A percentile compares a stretch with the other conserved stretches of the same genome.
These are phyloP conservation scores for Adelognathus sp. DNA, from an alignment of 2,888 invertebrate species.

Conservation along the genomic window DNA sequence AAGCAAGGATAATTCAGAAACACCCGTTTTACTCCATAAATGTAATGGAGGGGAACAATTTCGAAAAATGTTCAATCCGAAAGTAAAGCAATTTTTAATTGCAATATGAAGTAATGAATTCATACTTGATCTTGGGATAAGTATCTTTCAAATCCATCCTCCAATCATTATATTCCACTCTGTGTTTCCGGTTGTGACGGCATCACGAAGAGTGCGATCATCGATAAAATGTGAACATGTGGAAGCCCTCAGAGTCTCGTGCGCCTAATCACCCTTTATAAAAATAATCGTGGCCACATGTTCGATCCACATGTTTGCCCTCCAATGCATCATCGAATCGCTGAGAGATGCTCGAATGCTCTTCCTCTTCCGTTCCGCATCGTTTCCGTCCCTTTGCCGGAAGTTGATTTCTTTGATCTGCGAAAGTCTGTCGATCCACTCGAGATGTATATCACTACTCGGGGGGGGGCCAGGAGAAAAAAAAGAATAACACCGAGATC, in stretches of 20 bases:
- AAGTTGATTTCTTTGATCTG: background rate
- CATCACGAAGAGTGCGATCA: background rate
- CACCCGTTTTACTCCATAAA: no score
- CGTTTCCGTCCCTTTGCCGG: constrained; percentile 3
- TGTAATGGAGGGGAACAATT: no score
- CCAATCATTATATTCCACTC: no score
- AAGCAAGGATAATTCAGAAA: background rate
- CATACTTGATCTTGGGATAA: no score
- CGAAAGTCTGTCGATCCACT: constrained; percentile 40
- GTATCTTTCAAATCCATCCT: no score
- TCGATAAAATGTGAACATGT: background rate
- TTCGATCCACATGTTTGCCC: background rate
- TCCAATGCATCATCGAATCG: background rate
- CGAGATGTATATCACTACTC: constrained; percentile 23
- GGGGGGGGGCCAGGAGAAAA: constrained; percentile 6
- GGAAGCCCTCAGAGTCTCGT: background rate
- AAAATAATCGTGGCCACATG: background rate
- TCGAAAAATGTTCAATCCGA: no score
- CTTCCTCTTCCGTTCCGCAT: background rate
- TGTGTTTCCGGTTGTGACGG: background rate
- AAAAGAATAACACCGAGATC: background rate
- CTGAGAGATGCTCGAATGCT: background rate
- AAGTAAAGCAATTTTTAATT: no score
- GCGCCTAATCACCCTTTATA: background rate
- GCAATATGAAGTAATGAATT: no score